Percentiles rank a stretch among this genome's conserved stretches.
Conservation (phyloP, 92 coral and sea anemone genomes). For the Parazoanthus swiftii region DNA sequence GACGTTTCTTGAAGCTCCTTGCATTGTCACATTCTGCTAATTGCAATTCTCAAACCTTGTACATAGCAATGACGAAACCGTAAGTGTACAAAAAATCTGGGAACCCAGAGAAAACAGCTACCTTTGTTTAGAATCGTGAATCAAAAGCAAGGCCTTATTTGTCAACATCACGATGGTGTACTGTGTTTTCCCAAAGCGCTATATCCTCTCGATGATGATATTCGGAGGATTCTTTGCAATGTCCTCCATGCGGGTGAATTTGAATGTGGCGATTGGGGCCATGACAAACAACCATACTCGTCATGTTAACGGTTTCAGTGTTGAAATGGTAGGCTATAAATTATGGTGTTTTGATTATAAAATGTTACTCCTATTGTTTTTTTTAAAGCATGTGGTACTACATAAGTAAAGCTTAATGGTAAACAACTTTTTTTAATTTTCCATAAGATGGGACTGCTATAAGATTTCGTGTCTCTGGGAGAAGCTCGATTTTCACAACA, state of each 20-base stretch:
- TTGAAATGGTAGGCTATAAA: conserved; percentile 55
- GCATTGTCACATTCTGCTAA: background rate
- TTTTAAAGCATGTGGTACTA: too few species aligned
- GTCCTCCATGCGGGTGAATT: conserved; percentile 78
- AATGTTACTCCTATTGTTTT: background rate
- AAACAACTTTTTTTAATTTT: too few species aligned
- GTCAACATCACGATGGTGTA: background rate
- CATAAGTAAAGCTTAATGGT: too few species aligned
- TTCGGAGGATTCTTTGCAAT: conserved; percentile 79
- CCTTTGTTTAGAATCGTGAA: conserved; percentile 2
- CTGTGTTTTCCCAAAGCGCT: conserved; percentile 69
- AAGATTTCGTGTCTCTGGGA: too few species aligned
- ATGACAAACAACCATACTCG: conserved; percentile 85
- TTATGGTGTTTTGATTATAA: background rate
- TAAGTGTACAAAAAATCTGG: background rate
- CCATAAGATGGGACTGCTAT: too few species aligned
- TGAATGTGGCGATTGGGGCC: conserved; percentile 89
- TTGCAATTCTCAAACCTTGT: background rate
- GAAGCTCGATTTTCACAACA: too few species aligned
- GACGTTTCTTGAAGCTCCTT: background rate
- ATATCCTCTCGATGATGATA: conserved; percentile 67
- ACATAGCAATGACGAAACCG: background rate
- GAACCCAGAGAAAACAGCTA: background rate
- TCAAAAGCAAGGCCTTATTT: background rate
- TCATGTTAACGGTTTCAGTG: conserved; percentile 61